A percentile compares a stretch with the other conserved stretches of the same genome.
Conservation (phyloP, 2,888 invertebrate genomes). For the Andrena fulva region DNA sequence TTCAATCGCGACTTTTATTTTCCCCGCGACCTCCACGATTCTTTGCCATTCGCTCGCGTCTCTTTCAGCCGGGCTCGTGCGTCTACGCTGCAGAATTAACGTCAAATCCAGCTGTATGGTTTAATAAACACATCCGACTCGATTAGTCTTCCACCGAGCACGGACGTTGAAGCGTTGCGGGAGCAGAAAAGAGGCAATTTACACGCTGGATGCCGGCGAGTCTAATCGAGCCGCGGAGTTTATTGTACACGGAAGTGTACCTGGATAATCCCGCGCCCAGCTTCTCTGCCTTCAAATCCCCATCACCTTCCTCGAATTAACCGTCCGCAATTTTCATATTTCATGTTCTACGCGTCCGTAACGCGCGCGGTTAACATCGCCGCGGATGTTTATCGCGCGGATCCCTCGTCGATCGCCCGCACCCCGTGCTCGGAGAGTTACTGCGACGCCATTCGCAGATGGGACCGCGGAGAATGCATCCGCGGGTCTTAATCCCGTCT, state of each 20-base stretch:
- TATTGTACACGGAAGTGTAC: conserved; percentile 11
- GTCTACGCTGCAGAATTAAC: background rate
- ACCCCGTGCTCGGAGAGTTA: conserved; percentile 7
- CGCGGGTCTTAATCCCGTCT: conserved; percentile 46
- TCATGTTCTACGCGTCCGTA: background rate
- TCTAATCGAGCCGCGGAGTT: conserved; percentile 7
- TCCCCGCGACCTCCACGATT: background rate
- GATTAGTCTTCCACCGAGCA: conserved; percentile 15
- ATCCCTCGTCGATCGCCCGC: background rate
- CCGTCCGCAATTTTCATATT: conserved; percentile 3
- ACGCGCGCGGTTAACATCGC: background rate
- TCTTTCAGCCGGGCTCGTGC: background rate
- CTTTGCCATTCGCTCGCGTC: background rate
- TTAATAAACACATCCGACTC: conserved; percentile 2
- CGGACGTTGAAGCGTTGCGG: background rate
- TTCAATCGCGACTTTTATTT: background rate
- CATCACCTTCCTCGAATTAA: background rate
- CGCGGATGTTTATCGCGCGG: background rate
- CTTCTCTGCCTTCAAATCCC: background rate
- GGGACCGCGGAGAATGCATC: conserved; percentile 26
- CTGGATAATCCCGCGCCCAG: background rate
- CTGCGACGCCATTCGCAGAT: conserved; percentile 11
- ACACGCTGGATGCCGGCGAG: background rate
- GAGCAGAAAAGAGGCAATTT: background rate
- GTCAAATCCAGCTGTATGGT: background rate